These are phyloP conservation scores for Parnassius orleans DNA, from an alignment of 2,888 invertebrate genomes.

Conservation along the genomic window DNA sequence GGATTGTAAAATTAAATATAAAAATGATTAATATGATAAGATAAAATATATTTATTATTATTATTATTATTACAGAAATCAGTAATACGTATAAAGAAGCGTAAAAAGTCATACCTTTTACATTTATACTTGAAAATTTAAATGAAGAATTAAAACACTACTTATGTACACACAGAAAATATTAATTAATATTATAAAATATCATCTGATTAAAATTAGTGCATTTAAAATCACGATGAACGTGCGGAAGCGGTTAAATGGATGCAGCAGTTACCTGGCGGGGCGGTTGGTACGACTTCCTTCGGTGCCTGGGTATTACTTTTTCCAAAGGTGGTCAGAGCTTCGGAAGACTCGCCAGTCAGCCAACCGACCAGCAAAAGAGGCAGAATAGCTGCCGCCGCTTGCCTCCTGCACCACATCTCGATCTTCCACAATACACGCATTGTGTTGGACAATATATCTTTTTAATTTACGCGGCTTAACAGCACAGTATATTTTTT, in stretches of 20 bases:
- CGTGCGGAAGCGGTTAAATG: constrained; percentile 11
- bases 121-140: no score
- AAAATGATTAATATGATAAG: no score
- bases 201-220: not conserved
- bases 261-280: constrained; percentile 74
- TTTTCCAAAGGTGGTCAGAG: constrained; percentile 86
- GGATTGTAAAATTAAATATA: no score
- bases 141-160: no score
- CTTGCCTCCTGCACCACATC: constrained; percentile 70
- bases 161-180: not conserved
- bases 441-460: constrained; percentile 41
- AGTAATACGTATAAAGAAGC: no score
- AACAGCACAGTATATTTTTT: constrained; percentile 1
- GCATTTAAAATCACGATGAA: constrained; percentile 8
- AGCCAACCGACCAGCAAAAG: constrained; percentile 65
- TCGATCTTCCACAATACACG: constrained; percentile 61
- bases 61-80: no score
- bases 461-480: constrained; percentile 9
- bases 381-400: constrained; percentile 62
- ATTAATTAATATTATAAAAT: not conserved
- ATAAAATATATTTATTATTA: no score
- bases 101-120: no score
- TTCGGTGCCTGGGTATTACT: constrained; percentile 82
- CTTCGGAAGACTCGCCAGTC: constrained; percentile 78
- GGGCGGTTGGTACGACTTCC: constrained; percentile 76